These are phyloP conservation scores for Microhierax caerulescens DNA, from an alignment of 2,797 vertebrate genomes.

Conservation along the genomic window DNA sequence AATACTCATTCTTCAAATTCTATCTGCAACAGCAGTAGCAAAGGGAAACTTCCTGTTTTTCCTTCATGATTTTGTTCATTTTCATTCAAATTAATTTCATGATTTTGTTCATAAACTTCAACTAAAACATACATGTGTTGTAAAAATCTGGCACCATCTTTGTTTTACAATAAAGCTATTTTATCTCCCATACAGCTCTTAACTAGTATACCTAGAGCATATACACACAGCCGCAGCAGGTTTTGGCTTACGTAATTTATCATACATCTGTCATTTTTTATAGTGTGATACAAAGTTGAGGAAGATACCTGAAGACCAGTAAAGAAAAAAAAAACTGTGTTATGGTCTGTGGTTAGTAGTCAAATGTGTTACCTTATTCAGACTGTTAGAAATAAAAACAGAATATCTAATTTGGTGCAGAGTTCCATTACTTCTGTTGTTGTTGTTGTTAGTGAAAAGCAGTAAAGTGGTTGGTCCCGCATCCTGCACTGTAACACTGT, in stretches of 20 bases:
- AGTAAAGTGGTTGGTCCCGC: conserved; percentile 67
- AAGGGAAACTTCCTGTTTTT: background rate
- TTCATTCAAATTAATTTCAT: background rate
- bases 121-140: background rate
- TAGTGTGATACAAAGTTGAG: background rate
- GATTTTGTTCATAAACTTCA: background rate
- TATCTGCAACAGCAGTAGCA: background rate
- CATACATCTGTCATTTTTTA: background rate
- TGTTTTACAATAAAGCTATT: background rate
- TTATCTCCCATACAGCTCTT: background rate
- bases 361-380: conserved; percentile 65
- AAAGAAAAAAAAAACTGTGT: conserved; percentile 13
- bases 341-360: conserved; percentile 54
- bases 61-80: background rate
- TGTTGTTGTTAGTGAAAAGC: conserved; percentile 66
- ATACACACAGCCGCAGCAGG: background rate
- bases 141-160: background rate
- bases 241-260: background rate
- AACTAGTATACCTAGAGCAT: background rate
- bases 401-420: conserved; percentile 50
- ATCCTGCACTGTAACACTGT: conserved; percentile 62
- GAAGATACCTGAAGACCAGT: conserved; percentile 36
- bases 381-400: conserved; percentile 63
- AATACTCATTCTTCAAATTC: background rate
- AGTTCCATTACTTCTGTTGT: conserved; percentile 61